Conservation (phyloP, 2,888 invertebrate genomes). For the Lochmaea capreae region DNA sequence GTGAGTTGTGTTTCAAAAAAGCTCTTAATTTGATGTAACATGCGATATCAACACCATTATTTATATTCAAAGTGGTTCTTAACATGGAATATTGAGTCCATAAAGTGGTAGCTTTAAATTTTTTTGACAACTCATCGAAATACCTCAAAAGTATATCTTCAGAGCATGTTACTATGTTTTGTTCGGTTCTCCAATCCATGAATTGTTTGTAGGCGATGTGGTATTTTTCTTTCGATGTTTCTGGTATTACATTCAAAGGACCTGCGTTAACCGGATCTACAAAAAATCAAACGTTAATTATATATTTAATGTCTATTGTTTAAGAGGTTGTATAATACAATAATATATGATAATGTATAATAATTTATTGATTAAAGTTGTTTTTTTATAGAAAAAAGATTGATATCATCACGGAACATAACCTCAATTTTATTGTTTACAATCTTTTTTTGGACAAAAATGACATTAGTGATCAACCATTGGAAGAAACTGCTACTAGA, state of each 20-base stretch:
- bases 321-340: not conserved
- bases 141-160: not conserved
- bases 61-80: not conserved
- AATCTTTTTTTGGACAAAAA: too few relatives aligned
- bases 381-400: too few relatives aligned
- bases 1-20: conserved; percentile 48
- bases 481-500: too few relatives aligned
- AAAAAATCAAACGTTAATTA: not conserved
- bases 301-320: not conserved
- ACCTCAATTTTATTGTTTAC: too few relatives aligned
- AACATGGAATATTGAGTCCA: conserved; percentile 8
- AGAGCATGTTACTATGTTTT: not conserved
- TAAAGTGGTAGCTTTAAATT: not conserved
- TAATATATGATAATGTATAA: too few relatives aligned
- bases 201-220: conserved; percentile 1
- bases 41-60: conserved; percentile 34
- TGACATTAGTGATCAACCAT: too few relatives aligned
- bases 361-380: too few relatives aligned
- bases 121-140: not conserved
- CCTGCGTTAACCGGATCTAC: not conserved
- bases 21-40: conserved; percentile 38
- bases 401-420: too few relatives aligned
- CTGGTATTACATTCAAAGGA: not conserved
- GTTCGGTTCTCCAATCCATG: conserved; percentile 2
- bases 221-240: not conserved